A percentile compares a stretch with the other conserved stretches of the same genome.
Evolutionary conservation across 2,888 invertebrate species (phyloP).

Genomic region (Ischnus inquisitorius): DNA sequence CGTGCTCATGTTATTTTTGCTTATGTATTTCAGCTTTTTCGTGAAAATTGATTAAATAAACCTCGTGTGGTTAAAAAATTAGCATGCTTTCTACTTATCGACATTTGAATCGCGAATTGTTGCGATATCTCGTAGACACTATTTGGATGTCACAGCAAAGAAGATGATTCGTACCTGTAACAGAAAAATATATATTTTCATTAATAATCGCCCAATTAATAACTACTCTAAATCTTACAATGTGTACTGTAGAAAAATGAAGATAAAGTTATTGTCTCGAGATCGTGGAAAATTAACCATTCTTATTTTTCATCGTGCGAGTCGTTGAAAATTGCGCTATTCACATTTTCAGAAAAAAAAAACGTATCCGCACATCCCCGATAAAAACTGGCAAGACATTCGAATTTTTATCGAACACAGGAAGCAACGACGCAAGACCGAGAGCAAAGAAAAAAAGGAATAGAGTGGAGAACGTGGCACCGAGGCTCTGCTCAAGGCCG

Average conservation of each 20-base stretch:
- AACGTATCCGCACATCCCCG: too few species aligned
- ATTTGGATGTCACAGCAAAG: not conserved
- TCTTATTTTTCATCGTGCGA: too few species aligned
- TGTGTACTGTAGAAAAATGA: too few species aligned
- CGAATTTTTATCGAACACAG: not conserved
- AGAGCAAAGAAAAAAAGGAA: not conserved
- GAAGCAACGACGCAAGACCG: not conserved
- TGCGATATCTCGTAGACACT: not conserved
- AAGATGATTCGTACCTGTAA: constrained; percentile 37
- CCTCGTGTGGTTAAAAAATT: not conserved
- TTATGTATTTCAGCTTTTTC: too few species aligned
- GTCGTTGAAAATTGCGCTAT: too few species aligned
- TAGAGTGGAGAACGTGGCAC: constrained; percentile 43
- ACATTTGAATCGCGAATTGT: not conserved
- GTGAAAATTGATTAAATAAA: not conserved
- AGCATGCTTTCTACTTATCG: constrained; percentile 24
- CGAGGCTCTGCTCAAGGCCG: constrained; percentile 49
- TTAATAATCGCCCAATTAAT: not conserved
- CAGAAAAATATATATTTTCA: constrained; percentile 12
- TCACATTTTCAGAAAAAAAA: not conserved
- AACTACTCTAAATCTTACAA: too few species aligned
- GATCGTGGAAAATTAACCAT: too few species aligned
- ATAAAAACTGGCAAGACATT: not conserved
- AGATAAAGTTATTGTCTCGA: not conserved
- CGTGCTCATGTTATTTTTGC: too few species aligned